Evolutionary conservation across 2,888 invertebrate genomes (phyloP).

Genomic region (Punctoribates punctum): DNA sequence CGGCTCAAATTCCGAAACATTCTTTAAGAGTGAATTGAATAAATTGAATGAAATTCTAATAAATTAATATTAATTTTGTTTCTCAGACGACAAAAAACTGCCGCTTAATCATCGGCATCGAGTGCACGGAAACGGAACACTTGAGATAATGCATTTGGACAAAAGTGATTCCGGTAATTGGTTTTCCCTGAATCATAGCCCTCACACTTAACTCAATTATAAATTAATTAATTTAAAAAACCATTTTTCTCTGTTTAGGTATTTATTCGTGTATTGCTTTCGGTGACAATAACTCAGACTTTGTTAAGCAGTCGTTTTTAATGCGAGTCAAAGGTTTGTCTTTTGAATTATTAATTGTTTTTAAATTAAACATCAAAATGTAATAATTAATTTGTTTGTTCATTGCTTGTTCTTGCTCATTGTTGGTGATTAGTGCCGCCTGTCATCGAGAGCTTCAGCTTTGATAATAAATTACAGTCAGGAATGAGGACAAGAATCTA

Average conservation of each 20-base stretch:
- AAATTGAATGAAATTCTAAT: slow-evolving; percentile 23
- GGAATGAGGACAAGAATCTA: slow-evolving; percentile 54
- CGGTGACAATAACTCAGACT: slow-evolving; percentile 23
- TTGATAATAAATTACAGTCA: slow-evolving; percentile 54
- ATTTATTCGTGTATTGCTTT: slow-evolving; percentile 42
- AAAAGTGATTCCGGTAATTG: slow-evolving; percentile 49
- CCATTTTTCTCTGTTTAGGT: slow-evolving; percentile 3
- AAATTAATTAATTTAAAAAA: slow-evolving; percentile 11
- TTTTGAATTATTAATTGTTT: slow-evolving; percentile 1
- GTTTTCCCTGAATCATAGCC: slow-evolving; percentile 16
- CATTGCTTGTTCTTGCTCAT: neutral
- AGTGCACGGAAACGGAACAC: slow-evolving; percentile 43
- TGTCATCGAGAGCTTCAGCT: slow-evolving; percentile 45
- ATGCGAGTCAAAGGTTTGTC: slow-evolving; percentile 35
- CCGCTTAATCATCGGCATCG: slow-evolving; percentile 44
- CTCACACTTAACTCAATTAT: slow-evolving; percentile 5
- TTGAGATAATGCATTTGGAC: slow-evolving; percentile 51
- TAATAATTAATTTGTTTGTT: slow-evolving; percentile 20
- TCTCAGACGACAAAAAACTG: slow-evolving; percentile 39
- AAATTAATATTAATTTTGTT: neutral
- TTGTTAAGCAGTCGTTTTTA: slow-evolving; percentile 16
- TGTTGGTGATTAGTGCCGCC: slow-evolving; percentile 43
- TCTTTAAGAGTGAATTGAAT: neutral
- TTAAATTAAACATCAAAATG: neutral
- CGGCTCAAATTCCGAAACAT: slow-evolving; percentile 40